A percentile compares a stretch with the other conserved stretches of the same genome.
Conservation (phyloP, 1,140 invertebrate genomes). For the Anastatus disparis region DNA sequence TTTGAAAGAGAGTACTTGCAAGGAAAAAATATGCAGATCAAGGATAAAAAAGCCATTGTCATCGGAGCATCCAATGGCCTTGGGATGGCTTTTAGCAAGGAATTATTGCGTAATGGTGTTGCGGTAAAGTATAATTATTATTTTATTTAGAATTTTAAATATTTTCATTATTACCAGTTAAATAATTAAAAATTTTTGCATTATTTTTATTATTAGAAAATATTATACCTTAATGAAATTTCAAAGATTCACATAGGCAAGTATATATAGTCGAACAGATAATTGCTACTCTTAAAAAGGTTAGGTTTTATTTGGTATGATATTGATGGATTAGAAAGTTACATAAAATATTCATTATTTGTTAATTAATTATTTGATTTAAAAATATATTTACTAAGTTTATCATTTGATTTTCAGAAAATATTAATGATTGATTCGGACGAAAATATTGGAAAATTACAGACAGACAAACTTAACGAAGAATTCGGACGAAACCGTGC, state of each 20-base stretch:
- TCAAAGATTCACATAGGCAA: no score
- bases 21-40: slow-evolving; percentile 54
- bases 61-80: slow-evolving; percentile 65
- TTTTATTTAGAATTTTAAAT: not conserved
- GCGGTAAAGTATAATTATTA: slow-evolving; percentile 49
- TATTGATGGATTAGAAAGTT: no score
- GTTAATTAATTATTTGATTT: no score
- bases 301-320: no score
- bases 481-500: slow-evolving; percentile 64
- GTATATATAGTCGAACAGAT: no score
- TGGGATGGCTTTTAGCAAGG: slow-evolving; percentile 63
- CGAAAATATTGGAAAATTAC: slow-evolving; percentile 51
- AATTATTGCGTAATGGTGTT: slow-evolving; percentile 63
- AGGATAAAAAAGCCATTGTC: slow-evolving; percentile 64
- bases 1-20: no score
- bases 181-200: no score
- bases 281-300: no score
- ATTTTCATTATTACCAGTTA: not conserved
- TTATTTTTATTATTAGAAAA: no score
- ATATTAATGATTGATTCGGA: slow-evolving; percentile 62
- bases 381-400: not conserved
- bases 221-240: no score
- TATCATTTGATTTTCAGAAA: slow-evolving; percentile 40
- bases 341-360: no score
- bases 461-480: slow-evolving; percentile 55